Conservation (phyloP, 2,113 vertebrate genomes). For the Xerus inauris region DNA sequence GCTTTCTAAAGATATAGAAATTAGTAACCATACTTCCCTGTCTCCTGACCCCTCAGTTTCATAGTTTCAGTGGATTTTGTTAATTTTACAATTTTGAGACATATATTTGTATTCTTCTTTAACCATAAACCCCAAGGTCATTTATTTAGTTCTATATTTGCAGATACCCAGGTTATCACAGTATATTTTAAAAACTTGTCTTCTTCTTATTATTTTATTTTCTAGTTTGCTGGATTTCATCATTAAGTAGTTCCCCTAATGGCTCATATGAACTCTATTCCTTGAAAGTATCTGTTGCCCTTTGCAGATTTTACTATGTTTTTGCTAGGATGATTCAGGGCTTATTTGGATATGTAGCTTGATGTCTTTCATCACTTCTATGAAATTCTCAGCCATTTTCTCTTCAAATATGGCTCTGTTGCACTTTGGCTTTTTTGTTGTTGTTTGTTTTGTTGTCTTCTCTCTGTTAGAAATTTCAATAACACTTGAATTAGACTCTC, state of each 20-base stretch:
- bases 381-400: background rate
- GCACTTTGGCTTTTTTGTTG: too few species aligned
- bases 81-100: constrained; percentile 22
- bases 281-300: background rate
- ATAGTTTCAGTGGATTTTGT: background rate
- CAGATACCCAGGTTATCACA: background rate
- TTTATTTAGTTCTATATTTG: background rate
- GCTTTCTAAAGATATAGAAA: background rate
- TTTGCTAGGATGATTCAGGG: background rate
- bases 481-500: background rate
- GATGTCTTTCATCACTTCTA: constrained; percentile 5
- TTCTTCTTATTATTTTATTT: background rate
- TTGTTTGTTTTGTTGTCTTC: background rate
- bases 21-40: background rate
- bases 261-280: background rate
- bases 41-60: background rate
- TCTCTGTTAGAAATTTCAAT: constrained; percentile 2
- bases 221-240: background rate
- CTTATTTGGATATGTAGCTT: background rate
- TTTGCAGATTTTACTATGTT: background rate
- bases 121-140: background rate
- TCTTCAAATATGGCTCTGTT: background rate
- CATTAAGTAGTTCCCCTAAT: background rate
- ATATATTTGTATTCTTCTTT: background rate
- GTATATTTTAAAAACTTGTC: background rate